phyloP scores from a whole-genome alignment of 2,888 invertebrate species.

The Sphaerophoria taeniata region DNA sequence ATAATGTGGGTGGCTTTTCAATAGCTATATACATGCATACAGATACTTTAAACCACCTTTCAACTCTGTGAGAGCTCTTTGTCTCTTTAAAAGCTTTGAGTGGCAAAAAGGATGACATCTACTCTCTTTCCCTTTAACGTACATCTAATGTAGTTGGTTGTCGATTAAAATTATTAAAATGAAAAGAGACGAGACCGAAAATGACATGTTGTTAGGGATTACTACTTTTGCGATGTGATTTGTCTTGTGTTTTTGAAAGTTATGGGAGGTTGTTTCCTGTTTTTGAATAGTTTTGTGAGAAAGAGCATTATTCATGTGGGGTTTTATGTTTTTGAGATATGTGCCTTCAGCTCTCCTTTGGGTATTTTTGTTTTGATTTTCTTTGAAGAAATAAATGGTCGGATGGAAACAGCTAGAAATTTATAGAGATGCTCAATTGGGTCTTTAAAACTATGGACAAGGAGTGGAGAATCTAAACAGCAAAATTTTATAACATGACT shows the following conservation, averaged over 20 bases:
- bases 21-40: too few relatives aligned
- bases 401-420: too few relatives aligned
- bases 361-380: slow-evolving; percentile 16
- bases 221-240: slow-evolving; percentile 31
- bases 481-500: too few relatives aligned
- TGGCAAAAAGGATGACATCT: slow-evolving; percentile 43
- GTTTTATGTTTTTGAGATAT: slow-evolving; percentile 12
- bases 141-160: slow-evolving; percentile 23
- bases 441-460: too few relatives aligned
- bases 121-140: not conserved
- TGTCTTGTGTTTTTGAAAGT: slow-evolving; percentile 24
- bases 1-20: too few relatives aligned
- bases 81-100: too few relatives aligned
- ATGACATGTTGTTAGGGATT: slow-evolving; percentile 52
- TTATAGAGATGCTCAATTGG: too few relatives aligned
- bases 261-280: slow-evolving; percentile 1
- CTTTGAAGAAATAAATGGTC: not conserved
- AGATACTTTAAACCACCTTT: not conserved
- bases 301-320: not conserved
- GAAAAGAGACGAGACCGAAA: slow-evolving; percentile 38
- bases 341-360: not conserved
- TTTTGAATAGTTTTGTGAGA: not conserved
- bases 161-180: slow-evolving; percentile 66
- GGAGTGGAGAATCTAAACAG: too few relatives aligned
- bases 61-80: not conserved